Conservation (phyloP, 2,888 invertebrate species). For the Pseudoips prasinana region DNA sequence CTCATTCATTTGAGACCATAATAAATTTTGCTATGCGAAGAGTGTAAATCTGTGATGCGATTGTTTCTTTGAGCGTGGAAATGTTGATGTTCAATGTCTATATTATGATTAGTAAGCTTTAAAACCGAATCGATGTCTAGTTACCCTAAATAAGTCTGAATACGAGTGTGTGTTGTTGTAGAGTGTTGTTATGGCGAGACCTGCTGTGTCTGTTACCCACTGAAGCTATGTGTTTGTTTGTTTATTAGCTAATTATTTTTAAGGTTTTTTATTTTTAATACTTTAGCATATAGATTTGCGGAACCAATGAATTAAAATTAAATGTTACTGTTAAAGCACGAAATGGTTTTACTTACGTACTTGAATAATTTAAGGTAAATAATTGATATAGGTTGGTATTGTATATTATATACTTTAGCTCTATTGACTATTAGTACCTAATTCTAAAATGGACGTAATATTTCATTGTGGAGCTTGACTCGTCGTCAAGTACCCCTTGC, state of each 20-base stretch:
- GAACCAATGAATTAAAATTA: constrained; percentile 67
- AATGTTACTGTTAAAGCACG: constrained; percentile 24
- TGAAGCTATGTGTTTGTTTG: constrained; percentile 63
- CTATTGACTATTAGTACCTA: too few relatives aligned
- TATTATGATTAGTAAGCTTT: constrained; percentile 40
- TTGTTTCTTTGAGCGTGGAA: constrained; percentile 37
- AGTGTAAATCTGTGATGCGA: too few relatives aligned
- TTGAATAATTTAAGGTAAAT: too few relatives aligned
- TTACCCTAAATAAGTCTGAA: constrained; percentile 45
- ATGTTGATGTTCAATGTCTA: constrained; percentile 8
- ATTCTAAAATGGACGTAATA: too few relatives aligned
- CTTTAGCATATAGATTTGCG: constrained; percentile 37
- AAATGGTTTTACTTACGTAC: constrained; percentile 23
- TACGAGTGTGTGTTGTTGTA: constrained; percentile 29
- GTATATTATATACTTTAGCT: too few relatives aligned
- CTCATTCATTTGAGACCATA: too few relatives aligned
- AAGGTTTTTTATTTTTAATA: constrained; percentile 33
- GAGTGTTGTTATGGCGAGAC: constrained; percentile 12
- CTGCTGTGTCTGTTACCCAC: constrained; percentile 42
- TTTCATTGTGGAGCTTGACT: too few relatives aligned
- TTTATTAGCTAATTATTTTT: constrained; percentile 43
- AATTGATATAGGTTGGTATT: too few relatives aligned
- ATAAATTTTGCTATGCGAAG: too few relatives aligned
- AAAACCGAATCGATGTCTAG: constrained; percentile 28
- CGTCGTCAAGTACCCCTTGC: too few relatives aligned